Evolutionary conservation across 2,888 invertebrate genomes (phyloP).

Genomic region (Neoitamus cyanurus): DNA sequence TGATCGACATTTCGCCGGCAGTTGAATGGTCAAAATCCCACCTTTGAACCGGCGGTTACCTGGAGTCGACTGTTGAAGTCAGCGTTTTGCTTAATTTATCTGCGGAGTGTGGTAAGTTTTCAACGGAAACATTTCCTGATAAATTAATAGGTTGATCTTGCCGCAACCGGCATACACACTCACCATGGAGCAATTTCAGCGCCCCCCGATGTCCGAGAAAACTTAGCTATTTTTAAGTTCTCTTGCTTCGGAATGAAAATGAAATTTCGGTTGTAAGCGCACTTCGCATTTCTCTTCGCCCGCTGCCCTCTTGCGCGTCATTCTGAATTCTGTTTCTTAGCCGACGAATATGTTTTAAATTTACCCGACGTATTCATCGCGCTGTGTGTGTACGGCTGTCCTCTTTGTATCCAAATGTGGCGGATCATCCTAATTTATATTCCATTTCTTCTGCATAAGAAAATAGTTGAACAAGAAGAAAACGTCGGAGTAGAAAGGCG

Average conservation of each 20-base stretch:
- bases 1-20: neutral
- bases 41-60: neutral
- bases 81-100: neutral
- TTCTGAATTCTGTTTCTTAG: neutral
- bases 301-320: neutral
- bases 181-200: neutral
- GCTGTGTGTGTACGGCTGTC: neutral
- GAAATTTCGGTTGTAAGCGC: neutral
- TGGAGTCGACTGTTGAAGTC: neutral
- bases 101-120: constrained; percentile 19
- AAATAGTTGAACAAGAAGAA: neutral
- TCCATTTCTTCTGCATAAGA: neutral
- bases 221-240: neutral
- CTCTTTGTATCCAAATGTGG: neutral
- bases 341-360: neutral
- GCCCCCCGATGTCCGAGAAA: neutral
- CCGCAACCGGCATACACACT: neutral
- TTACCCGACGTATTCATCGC: neutral
- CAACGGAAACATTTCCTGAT: neutral
- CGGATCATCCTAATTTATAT: neutral
- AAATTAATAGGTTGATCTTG: neutral
- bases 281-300: neutral
- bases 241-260: neutral
- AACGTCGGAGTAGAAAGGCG: neutral
- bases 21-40: neutral